Percentiles rank a stretch among this genome's conserved stretches.
Evolutionary conservation across 2,888 invertebrate species (phyloP).

Genomic region (Ariolimax columbianus): DNA sequence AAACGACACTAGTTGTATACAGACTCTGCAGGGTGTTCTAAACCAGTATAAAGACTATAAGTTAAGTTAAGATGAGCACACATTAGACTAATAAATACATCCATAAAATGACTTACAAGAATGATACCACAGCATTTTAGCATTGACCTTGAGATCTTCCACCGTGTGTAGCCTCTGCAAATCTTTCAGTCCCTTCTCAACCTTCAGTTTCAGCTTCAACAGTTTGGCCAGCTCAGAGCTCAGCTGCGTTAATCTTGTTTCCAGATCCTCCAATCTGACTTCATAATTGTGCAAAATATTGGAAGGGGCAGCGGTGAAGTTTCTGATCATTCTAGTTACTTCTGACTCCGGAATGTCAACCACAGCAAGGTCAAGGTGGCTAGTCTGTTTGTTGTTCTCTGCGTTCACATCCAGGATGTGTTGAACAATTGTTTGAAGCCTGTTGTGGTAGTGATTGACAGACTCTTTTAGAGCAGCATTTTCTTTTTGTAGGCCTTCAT

Average conservation of each 20-base stretch:
- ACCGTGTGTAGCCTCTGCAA: constrained; percentile 54
- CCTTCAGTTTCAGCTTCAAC: constrained; percentile 66
- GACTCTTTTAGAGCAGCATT: constrained; percentile 37
- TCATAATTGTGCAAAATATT: constrained; percentile 35
- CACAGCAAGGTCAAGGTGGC: constrained; percentile 11
- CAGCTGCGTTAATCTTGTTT: constrained; percentile 74
- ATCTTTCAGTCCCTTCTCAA: constrained; percentile 72
- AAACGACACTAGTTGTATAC: too few relatives aligned
- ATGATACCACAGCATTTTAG: constrained; percentile 50
- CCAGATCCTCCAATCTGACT: constrained; percentile 71
- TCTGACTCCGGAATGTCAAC: constrained; percentile 47
- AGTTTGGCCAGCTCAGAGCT: constrained; percentile 72
- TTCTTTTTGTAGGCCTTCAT: constrained; percentile 38
- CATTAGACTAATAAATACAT: neutral
- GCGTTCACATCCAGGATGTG: constrained; percentile 42
- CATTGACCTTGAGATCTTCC: constrained; percentile 45
- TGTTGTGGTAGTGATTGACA: constrained; percentile 37
- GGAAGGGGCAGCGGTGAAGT: constrained; percentile 34
- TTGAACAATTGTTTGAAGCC: constrained; percentile 41
- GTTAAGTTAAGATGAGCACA: neutral
- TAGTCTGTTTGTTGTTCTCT: constrained; percentile 28
- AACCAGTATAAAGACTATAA: too few relatives aligned
- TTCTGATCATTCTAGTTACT: constrained; percentile 38
- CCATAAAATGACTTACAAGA: constrained; percentile 51
- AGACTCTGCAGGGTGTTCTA: too few relatives aligned